A percentile compares a stretch with the other conserved stretches of the same genome.
Conservation (phyloP, 2,113 vertebrate species). For the Castor canadensis region DNA sequence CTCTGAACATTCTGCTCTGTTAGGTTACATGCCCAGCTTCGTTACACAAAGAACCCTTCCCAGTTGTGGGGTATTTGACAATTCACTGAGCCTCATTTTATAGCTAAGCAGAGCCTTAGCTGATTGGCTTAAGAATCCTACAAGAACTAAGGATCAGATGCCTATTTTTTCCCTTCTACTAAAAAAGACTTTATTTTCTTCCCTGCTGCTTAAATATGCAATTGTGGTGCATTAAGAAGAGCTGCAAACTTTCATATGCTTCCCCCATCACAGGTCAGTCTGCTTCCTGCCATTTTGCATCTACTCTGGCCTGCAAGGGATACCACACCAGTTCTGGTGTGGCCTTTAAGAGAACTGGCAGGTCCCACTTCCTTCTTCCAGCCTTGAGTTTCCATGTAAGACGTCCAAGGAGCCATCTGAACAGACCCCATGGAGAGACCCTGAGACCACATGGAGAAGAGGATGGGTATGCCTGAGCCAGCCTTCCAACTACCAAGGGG, state of each 20-base stretch:
- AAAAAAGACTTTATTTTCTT: no score
- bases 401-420: neutral
- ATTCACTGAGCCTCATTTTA: fast-evolving
- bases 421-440: neutral
- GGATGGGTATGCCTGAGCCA: neutral
- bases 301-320: neutral
- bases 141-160: neutral
- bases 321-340: neutral
- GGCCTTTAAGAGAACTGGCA: neutral
- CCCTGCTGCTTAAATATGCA: neutral
- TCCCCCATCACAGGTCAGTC: fast-evolving
- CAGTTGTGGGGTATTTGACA: neutral
- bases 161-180: neutral
- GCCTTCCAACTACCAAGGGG: neutral
- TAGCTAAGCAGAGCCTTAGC: no score
- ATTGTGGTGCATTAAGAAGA: no score
- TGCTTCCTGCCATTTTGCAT: neutral
- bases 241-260: neutral
- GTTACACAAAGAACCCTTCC: neutral
- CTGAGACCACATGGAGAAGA: neutral
- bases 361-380: neutral
- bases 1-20: neutral
- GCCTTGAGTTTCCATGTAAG: neutral
- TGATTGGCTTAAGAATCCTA: no score
- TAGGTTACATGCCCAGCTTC: fast-evolving